A percentile compares a stretch with the other conserved stretches of the same genome.
Conservation (phyloP, 2,113 vertebrate genomes). For the Monarcha castaneiventris region DNA sequence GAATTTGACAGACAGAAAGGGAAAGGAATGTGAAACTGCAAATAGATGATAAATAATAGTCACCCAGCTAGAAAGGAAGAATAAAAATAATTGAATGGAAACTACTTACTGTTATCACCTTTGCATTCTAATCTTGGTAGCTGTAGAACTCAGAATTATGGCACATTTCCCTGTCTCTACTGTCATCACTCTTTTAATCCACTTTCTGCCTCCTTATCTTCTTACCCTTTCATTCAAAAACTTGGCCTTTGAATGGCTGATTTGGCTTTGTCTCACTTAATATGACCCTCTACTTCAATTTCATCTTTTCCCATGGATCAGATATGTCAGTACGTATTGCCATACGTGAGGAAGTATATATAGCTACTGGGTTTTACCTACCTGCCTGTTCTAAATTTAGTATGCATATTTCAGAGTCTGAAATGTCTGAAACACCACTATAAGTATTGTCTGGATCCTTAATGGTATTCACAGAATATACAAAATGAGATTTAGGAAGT, state of each 20-base stretch:
- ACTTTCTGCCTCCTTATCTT: neutral
- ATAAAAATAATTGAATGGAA: neutral
- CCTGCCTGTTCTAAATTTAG: neutral
- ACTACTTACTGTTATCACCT: neutral
- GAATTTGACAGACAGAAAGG: neutral
- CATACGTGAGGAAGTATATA: neutral
- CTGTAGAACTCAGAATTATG: constrained; percentile 1
- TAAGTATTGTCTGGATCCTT: neutral
- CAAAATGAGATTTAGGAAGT: neutral
- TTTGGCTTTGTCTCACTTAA: neutral
- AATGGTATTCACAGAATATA: neutral
- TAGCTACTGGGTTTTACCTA: neutral
- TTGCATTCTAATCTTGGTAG: constrained; percentile 7
- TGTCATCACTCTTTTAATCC: neutral
- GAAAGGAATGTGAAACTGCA: neutral
- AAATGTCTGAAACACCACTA: neutral
- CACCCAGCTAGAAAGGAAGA: neutral
- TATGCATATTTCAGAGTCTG: neutral
- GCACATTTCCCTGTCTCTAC: neutral
- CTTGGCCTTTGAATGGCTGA: neutral
- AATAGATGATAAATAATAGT: neutral
- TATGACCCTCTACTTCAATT: neutral
- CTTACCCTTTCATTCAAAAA: neutral
- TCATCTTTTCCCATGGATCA: neutral
- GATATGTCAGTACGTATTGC: neutral